phyloP scores from a whole-genome alignment of 2,113 vertebrate genomes.

The Crotalus helleri region DNA sequence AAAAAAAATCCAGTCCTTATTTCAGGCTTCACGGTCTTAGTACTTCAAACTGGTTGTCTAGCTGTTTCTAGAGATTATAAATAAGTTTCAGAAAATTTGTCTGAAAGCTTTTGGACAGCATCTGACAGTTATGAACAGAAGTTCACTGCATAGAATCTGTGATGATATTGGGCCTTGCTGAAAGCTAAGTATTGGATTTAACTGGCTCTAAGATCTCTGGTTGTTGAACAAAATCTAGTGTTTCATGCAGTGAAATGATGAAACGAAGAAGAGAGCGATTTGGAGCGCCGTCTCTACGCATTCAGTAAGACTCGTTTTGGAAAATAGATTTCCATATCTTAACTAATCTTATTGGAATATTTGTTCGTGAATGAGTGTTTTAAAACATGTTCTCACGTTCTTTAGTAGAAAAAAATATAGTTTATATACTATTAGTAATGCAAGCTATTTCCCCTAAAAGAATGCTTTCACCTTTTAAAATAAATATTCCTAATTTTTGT shows the following conservation, averaged over 20 bases:
- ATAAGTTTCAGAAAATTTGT: slow-evolving; percentile 7
- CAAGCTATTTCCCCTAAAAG: neutral
- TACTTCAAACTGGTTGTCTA: neutral
- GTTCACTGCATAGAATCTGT: slow-evolving; percentile 31
- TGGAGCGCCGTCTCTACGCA: slow-evolving; percentile 83
- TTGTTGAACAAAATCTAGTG: slow-evolving; percentile 47
- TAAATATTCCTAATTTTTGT: neutral
- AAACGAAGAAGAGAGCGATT: slow-evolving; percentile 87
- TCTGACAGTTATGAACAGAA: slow-evolving; percentile 24
- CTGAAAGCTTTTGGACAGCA: slow-evolving; percentile 19
- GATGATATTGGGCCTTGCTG: slow-evolving; percentile 4
- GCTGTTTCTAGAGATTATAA: slow-evolving; percentile 14
- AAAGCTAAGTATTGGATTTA: slow-evolving; percentile 48
- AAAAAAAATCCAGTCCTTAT: slow-evolving; percentile 46
- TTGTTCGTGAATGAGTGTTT: slow-evolving; percentile 20
- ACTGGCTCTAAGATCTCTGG: slow-evolving; percentile 40
- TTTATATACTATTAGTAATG: neutral
- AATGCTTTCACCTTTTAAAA: neutral
- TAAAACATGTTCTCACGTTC: neutral
- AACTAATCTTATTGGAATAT: slow-evolving; percentile 22
- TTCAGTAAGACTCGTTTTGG: slow-evolving; percentile 85
- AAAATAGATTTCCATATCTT: slow-evolving; percentile 4
- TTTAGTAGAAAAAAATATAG: neutral
- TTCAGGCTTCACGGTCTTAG: slow-evolving; percentile 29
- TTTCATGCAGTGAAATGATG: slow-evolving; percentile 74